phyloP scores from a whole-genome alignment of 2,113 vertebrate species.

The Callocephalon fimbriatum region DNA sequence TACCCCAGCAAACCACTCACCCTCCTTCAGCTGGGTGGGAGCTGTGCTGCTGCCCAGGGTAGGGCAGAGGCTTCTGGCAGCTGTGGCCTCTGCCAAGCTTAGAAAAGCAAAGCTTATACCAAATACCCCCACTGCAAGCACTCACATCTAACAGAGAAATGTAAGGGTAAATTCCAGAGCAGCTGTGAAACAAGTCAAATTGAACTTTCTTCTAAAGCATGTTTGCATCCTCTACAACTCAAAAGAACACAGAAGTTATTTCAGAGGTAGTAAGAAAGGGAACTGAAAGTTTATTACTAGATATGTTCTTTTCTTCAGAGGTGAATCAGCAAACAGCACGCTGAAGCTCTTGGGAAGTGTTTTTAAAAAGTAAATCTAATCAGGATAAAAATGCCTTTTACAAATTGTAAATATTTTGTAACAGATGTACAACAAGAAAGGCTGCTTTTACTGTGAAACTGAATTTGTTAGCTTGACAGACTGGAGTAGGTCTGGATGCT shows the following conservation, averaged over 20 bases:
- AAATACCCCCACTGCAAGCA: accelerated
- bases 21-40: accelerated
- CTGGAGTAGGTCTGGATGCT: not conserved
- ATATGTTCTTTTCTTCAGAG: not conserved
- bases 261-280: not conserved
- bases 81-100: not conserved
- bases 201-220: not conserved
- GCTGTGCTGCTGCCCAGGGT: not conserved
- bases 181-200: not conserved
- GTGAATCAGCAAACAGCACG: accelerated
- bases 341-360: not conserved
- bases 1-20: not conserved
- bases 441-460: not conserved
- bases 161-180: not conserved
- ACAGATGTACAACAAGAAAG: not conserved
- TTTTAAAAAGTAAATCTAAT: not conserved
- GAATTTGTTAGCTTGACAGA: not conserved
- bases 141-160: accelerated
- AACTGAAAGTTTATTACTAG: slow-evolving; percentile 7
- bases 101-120: not conserved
- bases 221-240: not conserved
- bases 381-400: not conserved
- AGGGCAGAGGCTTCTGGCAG: not conserved
- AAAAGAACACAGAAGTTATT: not conserved
- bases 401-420: not conserved